Conservation (phyloP, 1,140 invertebrate genomes). For the Pristionchus pacificus region DNA sequence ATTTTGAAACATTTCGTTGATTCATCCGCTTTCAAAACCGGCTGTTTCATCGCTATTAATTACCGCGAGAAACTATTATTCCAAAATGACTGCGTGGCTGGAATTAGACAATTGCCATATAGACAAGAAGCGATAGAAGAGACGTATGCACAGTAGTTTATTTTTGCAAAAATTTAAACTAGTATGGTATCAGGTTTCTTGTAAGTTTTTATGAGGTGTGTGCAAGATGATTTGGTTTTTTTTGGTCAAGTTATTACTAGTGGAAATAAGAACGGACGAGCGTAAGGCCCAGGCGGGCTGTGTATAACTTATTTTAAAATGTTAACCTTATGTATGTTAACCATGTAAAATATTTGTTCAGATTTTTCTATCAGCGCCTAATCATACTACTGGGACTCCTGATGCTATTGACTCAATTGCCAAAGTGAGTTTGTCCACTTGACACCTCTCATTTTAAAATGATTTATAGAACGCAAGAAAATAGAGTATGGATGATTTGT, state of each 20-base stretch:
- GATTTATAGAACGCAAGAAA: constrained; percentile 17
- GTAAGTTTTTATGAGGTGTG: neutral
- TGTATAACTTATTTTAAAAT: constrained; percentile 68
- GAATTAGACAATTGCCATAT: too few species aligned
- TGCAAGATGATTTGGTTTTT: neutral
- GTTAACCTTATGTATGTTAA: constrained; percentile 77
- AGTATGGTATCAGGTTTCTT: constrained; percentile 64
- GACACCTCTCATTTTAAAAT: neutral
- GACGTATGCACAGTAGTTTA: too few species aligned
- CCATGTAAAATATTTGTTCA: neutral
- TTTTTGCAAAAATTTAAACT: too few species aligned
- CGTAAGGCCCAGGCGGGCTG: constrained; percentile 64
- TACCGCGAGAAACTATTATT: too few species aligned
- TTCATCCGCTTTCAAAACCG: too few species aligned
- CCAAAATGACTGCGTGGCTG: too few species aligned
- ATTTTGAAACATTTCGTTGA: too few species aligned
- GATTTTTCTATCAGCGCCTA: constrained; percentile 73
- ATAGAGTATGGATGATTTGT: constrained; percentile 5
- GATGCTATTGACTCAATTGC: constrained; percentile 83
- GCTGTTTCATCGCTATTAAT: too few species aligned
- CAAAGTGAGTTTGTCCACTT: constrained; percentile 57
- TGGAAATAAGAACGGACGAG: too few species aligned
- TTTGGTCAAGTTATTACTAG: constrained; percentile 67
- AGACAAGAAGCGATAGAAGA: too few species aligned
- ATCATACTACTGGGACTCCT: constrained; percentile 93